Conservation (phyloP, 1,140 invertebrate genomes). For the Calliopsis andreniformis region DNA sequence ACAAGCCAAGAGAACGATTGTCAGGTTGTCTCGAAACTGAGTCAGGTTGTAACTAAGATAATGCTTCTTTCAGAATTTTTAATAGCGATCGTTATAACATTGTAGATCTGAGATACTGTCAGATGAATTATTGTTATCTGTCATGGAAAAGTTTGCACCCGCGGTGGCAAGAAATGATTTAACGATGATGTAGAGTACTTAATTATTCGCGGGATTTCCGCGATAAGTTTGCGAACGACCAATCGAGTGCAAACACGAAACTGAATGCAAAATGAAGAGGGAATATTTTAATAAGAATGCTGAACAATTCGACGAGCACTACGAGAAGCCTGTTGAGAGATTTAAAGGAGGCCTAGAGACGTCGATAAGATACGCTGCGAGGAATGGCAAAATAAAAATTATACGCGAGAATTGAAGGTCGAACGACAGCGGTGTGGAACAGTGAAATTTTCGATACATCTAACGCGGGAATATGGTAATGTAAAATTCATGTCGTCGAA, state of each 20-base stretch:
- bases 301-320: neutral
- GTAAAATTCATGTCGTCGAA: constrained; percentile 28
- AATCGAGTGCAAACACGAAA: neutral
- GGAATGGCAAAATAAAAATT: neutral
- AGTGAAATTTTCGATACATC: constrained; percentile 34
- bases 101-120: neutral
- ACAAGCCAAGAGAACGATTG: no score
- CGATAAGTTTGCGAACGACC: neutral
- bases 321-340: no score
- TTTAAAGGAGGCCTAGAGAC: neutral
- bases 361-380: neutral
- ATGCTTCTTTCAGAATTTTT: neutral
- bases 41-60: no score
- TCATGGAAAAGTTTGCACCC: neutral
- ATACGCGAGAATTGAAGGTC: neutral
- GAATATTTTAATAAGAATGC: neutral
- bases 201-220: constrained; percentile 28
- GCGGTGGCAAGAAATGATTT: neutral
- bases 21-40: no score
- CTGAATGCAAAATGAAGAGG: neutral
- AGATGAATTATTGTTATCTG: neutral
- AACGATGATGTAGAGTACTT: neutral
- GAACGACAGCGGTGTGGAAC: neutral
- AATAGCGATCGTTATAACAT: neutral
- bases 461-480: constrained; percentile 35